phyloP scores from a whole-genome alignment of 2,888 invertebrate species.

The Drosophila sordidula region DNA sequence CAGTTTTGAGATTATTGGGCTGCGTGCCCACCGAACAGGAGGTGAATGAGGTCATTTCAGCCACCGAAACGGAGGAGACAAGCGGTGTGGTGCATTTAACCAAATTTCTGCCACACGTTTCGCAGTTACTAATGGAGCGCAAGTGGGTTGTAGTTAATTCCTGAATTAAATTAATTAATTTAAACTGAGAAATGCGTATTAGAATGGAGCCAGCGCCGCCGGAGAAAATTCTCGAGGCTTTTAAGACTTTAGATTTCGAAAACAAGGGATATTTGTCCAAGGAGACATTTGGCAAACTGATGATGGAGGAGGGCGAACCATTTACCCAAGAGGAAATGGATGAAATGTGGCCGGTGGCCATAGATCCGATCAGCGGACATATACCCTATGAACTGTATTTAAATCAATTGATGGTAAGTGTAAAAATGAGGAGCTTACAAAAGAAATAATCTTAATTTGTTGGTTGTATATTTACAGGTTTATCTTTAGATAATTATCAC shows the following conservation, averaged over 20 bases:
- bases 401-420: slow-evolving; percentile 91
- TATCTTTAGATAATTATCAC: slow-evolving; percentile 39
- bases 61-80: slow-evolving; percentile 93
- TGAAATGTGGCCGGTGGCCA: slow-evolving; percentile 95
- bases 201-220: slow-evolving; percentile 94
- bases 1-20: slow-evolving; percentile 94
- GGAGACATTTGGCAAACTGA: slow-evolving; percentile 90
- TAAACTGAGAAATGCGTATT: background rate
- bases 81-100: slow-evolving; percentile 90
- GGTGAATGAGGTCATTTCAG: slow-evolving; percentile 93
- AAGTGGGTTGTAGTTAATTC: slow-evolving; percentile 87
- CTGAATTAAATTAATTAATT: background rate
- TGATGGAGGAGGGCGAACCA: slow-evolving; percentile 96
- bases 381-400: slow-evolving; percentile 95
- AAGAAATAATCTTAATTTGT: background rate
- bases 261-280: slow-evolving; percentile 91
- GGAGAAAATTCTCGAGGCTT: slow-evolving; percentile 93
- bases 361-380: slow-evolving; percentile 92
- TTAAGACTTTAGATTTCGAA: slow-evolving; percentile 92
- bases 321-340: slow-evolving; percentile 95
- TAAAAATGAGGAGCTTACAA: rapidly evolving
- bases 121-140: slow-evolving; percentile 92
- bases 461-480: slow-evolving; percentile 39
- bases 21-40: slow-evolving; percentile 96
- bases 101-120: slow-evolving; percentile 92